Evolutionary conservation across 2,797 vertebrate species (phyloP), one percentile per base, ranked within the genome.

Genomic region (Lagocephalus sceleratus): DNA sequence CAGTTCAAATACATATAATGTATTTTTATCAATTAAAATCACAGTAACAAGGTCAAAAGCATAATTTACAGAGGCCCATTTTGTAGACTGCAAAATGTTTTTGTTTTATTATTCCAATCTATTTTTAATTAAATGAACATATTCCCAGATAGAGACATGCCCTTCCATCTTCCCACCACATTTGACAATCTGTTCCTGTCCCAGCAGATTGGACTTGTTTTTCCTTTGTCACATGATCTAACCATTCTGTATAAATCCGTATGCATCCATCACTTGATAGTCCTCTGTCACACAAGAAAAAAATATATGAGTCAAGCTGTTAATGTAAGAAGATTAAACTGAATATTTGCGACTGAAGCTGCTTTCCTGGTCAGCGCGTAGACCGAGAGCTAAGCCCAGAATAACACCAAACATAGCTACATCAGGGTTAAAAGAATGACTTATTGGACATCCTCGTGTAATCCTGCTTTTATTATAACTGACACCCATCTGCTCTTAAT

Each of bases 321-420:
- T 73, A 56, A 65, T 71, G 63, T 85, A 87, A 86, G 82, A 80
- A 87, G 85, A 83, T 85, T 89, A 88, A 69, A 70, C 59, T 54
- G 75, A 82, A 82, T 85, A 77, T 84, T 82, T 80, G 76, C 75
- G 73, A 82, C 73, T 74, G 62, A 62, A 80, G 71, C 78, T 74
- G 74, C 67, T 83, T 66, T 76, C 65, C 65, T 75, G 85, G 71
- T 79, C 83, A 80, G 69, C 66, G 79, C 68, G 84, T 63, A 35
- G 11, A 42, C 72, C 65, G 48, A 71, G 68, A 72, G 65, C 55
- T 66, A 35, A 76, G 61, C 75, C 73, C 48, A 59, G 63, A 68
- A 74, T 51, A 77, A 76, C 71, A 63, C 57, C 48, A 72, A 64
- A 73, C 56, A 49, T 15, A 3, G 52, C 42, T 76, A 62, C 43